Conservation (phyloP, 2,113 vertebrate species). For the Vombatus ursinus region DNA sequence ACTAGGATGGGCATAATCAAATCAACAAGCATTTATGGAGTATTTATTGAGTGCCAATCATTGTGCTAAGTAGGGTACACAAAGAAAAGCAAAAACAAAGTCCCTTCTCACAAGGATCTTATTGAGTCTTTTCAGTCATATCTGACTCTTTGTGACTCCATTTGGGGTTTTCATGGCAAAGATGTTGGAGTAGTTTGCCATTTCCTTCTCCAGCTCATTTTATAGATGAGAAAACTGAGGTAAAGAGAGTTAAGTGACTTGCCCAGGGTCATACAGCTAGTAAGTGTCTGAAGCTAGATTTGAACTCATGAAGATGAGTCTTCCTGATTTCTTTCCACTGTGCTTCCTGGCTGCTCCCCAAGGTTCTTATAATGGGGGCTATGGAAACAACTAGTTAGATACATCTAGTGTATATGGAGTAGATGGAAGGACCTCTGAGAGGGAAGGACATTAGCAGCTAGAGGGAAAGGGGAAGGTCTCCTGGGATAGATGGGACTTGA, state of each 20-base stretch:
- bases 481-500: not conserved
- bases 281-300: too few species aligned
- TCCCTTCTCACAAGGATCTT: not conserved
- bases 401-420: not conserved
- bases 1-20: not conserved
- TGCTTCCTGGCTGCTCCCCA: not conserved
- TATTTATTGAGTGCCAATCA: not conserved
- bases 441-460: not conserved
- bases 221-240: too few species aligned
- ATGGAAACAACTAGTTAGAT: not conserved
- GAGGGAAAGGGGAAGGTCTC: not conserved
- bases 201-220: too few species aligned
- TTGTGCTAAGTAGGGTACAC: not conserved
- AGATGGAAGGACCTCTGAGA: not conserved
- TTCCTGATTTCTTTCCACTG: not conserved
- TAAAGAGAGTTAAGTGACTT: too few species aligned
- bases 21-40: not conserved
- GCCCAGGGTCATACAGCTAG: too few species aligned
- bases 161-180: too few species aligned
- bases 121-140: not conserved
- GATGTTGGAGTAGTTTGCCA: too few species aligned
- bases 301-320: too few species aligned
- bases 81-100: not conserved
- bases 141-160: too few species aligned
- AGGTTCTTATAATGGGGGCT: not conserved